These are phyloP conservation scores for Ophion obscuratus DNA, from an alignment of 2,888 invertebrate genomes.

Conservation along the genomic window DNA sequence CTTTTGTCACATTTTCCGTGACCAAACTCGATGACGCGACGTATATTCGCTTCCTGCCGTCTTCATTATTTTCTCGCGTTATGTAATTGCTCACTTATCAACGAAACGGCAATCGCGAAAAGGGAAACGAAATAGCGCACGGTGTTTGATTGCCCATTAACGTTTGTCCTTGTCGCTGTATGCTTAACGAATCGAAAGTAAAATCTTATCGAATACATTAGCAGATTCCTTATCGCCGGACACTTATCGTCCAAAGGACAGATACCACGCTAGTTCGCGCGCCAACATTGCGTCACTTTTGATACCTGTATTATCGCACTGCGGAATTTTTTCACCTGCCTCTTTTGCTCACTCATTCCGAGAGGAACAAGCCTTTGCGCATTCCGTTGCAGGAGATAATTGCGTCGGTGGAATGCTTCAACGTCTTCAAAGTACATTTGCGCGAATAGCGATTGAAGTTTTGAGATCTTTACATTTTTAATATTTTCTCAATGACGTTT, in stretches of 20 bases:
- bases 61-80: slow-evolving; percentile 15
- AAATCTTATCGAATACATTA: not conserved
- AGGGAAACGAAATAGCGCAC: not conserved
- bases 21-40: slow-evolving; percentile 7
- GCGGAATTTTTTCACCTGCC: too few relatives aligned
- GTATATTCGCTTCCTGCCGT: not conserved
- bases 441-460: too few relatives aligned
- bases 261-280: too few relatives aligned
- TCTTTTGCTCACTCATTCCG: too few relatives aligned
- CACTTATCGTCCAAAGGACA: not conserved
- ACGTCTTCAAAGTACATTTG: too few relatives aligned
- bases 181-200: not conserved
- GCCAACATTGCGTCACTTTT: too few relatives aligned
- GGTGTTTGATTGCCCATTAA: slow-evolving; percentile 4
- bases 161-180: not conserved
- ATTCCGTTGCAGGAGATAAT: too few relatives aligned
- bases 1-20: slow-evolving; percentile 23
- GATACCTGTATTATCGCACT: too few relatives aligned
- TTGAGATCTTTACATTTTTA: too few relatives aligned
- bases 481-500: too few relatives aligned
- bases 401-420: too few relatives aligned
- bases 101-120: not conserved
- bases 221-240: not conserved
- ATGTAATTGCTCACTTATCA: slow-evolving; percentile 24
- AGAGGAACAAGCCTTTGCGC: too few relatives aligned